Conservation (phyloP, 2,797 vertebrate species). For the Cossypha heuglini region DNA sequence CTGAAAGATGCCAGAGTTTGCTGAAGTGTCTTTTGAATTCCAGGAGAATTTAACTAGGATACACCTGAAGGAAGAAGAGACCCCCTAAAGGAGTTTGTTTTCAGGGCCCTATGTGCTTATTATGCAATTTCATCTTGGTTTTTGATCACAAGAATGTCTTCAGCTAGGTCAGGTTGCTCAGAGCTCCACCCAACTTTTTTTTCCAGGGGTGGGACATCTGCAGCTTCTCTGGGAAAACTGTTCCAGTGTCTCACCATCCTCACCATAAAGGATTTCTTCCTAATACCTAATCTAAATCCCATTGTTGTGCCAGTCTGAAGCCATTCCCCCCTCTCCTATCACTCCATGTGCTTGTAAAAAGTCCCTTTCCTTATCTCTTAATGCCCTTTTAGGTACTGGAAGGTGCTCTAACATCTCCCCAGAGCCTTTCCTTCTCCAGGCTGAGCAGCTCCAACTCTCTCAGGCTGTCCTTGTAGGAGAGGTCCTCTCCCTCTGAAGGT, state of each 20-base stretch:
- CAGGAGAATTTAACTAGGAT: background rate
- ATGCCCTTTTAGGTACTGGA: background rate
- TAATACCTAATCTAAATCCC: background rate
- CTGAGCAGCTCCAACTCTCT: background rate
- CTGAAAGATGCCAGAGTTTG: background rate
- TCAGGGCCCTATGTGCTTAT: background rate
- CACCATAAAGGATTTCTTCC: background rate
- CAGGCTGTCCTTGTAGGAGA: background rate
- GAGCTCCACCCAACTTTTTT: background rate
- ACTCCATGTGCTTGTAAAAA: fast-evolving
- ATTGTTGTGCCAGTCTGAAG: background rate
- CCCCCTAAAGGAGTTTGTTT: background rate
- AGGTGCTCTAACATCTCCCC: fast-evolving
- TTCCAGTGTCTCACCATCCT: background rate
- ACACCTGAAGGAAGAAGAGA: background rate
- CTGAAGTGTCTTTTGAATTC: background rate
- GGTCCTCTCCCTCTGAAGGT: background rate
- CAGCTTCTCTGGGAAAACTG: background rate
- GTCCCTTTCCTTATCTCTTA: background rate
- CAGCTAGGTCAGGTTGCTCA: background rate
- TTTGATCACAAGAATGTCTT: background rate
- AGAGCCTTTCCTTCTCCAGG: background rate
- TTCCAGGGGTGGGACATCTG: background rate
- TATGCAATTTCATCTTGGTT: background rate
- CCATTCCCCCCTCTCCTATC: fast-evolving